Conservation (phyloP, 2,888 invertebrate species). For the Netelia fuscicornis region DNA sequence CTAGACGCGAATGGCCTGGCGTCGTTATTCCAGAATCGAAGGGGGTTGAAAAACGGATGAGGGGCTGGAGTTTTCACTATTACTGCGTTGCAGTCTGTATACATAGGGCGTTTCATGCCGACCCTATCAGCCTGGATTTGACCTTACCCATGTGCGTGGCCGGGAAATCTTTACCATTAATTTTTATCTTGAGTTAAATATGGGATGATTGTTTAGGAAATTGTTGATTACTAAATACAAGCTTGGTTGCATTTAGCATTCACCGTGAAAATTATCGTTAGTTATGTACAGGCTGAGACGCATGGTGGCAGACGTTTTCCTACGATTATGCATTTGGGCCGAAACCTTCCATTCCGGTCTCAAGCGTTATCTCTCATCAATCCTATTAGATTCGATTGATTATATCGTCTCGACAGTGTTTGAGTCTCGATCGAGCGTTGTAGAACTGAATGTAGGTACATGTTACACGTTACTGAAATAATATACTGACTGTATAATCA, state of each 20-base stretch:
- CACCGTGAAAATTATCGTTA: no score
- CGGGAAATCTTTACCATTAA: no score
- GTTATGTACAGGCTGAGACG: no score
- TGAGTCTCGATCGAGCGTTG: constrained; percentile 70
- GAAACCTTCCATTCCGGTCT: not conserved
- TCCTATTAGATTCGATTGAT: constrained; percentile 74
- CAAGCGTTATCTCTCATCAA: constrained; percentile 19
- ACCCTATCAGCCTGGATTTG: no score
- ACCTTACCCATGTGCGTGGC: no score
- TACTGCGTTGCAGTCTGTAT: constrained; percentile 10
- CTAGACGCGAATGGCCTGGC: constrained; percentile 45
- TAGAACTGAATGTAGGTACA: not conserved
- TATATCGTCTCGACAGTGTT: constrained; percentile 69
- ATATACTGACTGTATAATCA: no score
- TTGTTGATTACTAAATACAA: no score
- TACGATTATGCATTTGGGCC: not conserved
- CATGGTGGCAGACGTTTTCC: not conserved
- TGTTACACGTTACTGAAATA: constrained; percentile 22
- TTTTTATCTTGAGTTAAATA: no score
- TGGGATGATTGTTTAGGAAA: no score
- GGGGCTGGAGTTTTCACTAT: constrained; percentile 32
- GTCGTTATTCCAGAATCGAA: constrained; percentile 53
- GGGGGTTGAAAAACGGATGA: constrained; percentile 31
- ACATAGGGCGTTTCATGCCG: no score
- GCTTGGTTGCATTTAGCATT: no score